A percentile compares a stretch with the other conserved stretches of the same genome.
These are phyloP conservation scores for Enhydra lutris DNA, from an alignment of 2,113 vertebrate species.

Conservation along the genomic window DNA sequence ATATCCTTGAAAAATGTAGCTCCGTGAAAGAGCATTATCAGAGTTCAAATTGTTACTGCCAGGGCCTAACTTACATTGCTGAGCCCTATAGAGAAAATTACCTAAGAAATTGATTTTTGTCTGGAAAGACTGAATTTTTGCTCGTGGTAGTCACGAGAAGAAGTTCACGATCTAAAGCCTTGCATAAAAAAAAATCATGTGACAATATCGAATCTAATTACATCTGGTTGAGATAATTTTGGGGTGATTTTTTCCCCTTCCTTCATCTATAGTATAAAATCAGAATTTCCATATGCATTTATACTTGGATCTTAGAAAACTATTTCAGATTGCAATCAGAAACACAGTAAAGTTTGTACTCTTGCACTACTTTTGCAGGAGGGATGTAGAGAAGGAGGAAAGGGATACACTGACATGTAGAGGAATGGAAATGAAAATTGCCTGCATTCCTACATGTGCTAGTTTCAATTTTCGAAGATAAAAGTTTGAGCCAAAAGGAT, in stretches of 20 bases:
- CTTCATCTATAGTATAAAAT: neutral
- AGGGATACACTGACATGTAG: neutral
- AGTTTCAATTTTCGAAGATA: neutral
- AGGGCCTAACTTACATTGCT: neutral
- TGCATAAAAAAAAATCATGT: neutral
- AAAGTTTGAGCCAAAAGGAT: neutral
- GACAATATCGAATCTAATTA: conserved; percentile 20
- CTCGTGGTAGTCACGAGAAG: neutral
- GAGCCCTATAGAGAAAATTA: neutral
- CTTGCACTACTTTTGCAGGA: neutral
- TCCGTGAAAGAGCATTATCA: neutral
- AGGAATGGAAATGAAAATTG: neutral
- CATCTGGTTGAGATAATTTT: conserved; percentile 11
- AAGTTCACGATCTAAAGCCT: neutral
- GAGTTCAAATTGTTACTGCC: neutral
- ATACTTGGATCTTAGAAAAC: neutral
- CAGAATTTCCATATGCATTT: neutral
- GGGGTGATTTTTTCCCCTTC: neutral
- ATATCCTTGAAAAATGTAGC: neutral
- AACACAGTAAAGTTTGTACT: neutral
- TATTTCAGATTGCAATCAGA: conserved; percentile 16
- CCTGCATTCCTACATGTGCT: neutral
- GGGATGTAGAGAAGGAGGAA: fast-evolving
- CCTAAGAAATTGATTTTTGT: neutral
- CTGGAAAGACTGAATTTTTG: conserved; percentile 26